Conservation (phyloP, 2,888 invertebrate genomes). For the Carcina quercana region DNA sequence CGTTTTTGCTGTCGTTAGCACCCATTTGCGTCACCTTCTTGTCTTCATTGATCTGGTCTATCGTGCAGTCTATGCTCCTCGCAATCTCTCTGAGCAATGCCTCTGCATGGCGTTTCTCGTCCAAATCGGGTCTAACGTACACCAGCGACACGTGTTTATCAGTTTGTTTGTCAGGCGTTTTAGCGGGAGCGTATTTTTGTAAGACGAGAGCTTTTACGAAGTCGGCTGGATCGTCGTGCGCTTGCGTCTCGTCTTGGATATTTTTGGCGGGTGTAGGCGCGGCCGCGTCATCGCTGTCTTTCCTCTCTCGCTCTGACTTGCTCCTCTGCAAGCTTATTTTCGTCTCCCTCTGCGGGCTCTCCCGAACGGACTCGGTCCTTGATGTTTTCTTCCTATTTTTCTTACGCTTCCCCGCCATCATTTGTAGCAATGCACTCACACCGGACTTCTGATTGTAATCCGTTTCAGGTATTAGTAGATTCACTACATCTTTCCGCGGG, state of each 20-base stretch:
- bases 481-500: conserved; percentile 63
- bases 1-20: conserved; percentile 38
- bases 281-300: conserved; percentile 21
- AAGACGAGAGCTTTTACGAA: conserved; percentile 61
- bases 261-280: conserved; percentile 50
- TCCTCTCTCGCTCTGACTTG: conserved; percentile 31
- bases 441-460: conserved; percentile 56
- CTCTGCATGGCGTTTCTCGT: conserved; percentile 58
- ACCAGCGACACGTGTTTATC: conserved; percentile 64
- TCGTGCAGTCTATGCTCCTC: conserved; percentile 56
- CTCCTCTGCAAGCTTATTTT: conserved; percentile 34
- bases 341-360: conserved; percentile 44
- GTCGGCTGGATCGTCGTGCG: conserved; percentile 45
- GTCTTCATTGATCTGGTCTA: conserved; percentile 51
- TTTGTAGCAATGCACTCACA: conserved; percentile 56
- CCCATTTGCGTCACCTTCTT: conserved; percentile 48
- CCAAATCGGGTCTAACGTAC: conserved; percentile 50
- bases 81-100: conserved; percentile 62
- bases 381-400: conserved; percentile 39
- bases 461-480: conserved; percentile 54
- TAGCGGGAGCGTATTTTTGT: conserved; percentile 61
- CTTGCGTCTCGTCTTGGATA: conserved; percentile 32
- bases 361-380: conserved; percentile 43
- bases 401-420: conserved; percentile 61
- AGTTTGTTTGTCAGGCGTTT: conserved; percentile 42